Evolutionary conservation across 2,888 invertebrate genomes (phyloP).

Genomic region (Camponotus fellah): DNA sequence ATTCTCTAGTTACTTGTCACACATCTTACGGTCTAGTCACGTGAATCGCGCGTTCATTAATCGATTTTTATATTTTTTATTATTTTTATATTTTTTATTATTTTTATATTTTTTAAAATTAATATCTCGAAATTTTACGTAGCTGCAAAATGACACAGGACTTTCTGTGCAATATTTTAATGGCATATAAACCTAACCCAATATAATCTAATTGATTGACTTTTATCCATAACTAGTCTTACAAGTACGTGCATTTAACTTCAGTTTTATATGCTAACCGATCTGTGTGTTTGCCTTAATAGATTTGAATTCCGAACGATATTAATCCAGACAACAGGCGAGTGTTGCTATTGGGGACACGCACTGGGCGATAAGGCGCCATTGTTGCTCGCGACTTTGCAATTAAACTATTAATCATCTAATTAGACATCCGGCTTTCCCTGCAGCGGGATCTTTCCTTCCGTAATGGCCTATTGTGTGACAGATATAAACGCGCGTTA

Average conservation of each 20-base stretch:
- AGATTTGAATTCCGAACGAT: conserved; percentile 6
- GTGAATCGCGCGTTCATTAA: too few relatives aligned
- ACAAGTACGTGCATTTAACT: not conserved
- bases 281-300: conserved; percentile 6
- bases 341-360: conserved; percentile 74
- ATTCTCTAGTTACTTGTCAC: not conserved
- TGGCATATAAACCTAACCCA: not conserved
- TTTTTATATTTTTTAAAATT: too few relatives aligned
- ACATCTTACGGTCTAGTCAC: too few relatives aligned
- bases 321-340: conserved; percentile 55
- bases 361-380: conserved; percentile 77
- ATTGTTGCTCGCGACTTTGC: conserved; percentile 72
- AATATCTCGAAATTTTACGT: too few relatives aligned
- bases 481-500: conserved; percentile 70
- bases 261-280: not conserved
- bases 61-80: too few relatives aligned
- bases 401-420: conserved; percentile 83
- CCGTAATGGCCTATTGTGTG: conserved; percentile 69
- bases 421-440: conserved; percentile 79
- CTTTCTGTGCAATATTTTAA: too few relatives aligned
- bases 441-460: conserved; percentile 61
- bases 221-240: not conserved
- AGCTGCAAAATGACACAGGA: too few relatives aligned
- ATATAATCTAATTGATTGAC: not conserved
- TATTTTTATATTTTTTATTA: too few relatives aligned